Evolutionary conservation across 1,140 invertebrate species (phyloP).

Genomic region (Zaprionus davidi): DNA sequence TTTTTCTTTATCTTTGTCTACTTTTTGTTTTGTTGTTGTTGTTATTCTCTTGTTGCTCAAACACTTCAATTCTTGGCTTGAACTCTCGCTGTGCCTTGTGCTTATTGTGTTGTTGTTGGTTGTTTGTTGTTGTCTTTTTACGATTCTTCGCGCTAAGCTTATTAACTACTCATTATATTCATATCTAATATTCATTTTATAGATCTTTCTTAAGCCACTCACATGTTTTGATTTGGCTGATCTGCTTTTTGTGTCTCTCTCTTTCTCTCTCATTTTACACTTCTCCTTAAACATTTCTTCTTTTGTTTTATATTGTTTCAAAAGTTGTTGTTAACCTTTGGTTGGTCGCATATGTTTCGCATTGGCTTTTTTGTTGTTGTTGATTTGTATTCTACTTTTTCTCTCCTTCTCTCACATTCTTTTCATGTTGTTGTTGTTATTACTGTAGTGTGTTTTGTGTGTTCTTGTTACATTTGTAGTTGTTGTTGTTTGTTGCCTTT

Average conservation of each 20-base stretch:
- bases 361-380: slow-evolving; percentile 62
- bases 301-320: slow-evolving; percentile 31
- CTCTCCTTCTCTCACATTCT: slow-evolving; percentile 20
- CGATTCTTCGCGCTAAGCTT: slow-evolving; percentile 55
- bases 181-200: slow-evolving; percentile 18
- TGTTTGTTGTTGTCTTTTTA: slow-evolving; percentile 26
- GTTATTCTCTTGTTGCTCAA: slow-evolving; percentile 37
- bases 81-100: slow-evolving; percentile 27
- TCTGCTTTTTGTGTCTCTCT: background rate
- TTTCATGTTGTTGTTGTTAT: slow-evolving; percentile 42
- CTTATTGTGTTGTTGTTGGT: slow-evolving; percentile 36
- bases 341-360: slow-evolving; percentile 79
- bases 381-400: slow-evolving; percentile 18
- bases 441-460: slow-evolving; percentile 49
- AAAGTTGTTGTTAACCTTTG: slow-evolving; percentile 69
- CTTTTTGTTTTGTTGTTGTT: slow-evolving; percentile 36
- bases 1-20: slow-evolving; percentile 16
- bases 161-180: slow-evolving; percentile 41
- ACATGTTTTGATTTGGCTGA: background rate
- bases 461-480: slow-evolving; percentile 46
- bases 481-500: slow-evolving; percentile 47
- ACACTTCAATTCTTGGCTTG: slow-evolving; percentile 40
- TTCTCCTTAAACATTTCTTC: slow-evolving; percentile 25
- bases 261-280: background rate
- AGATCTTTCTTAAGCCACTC: background rate